Conservation (phyloP, 2,113 vertebrate genomes). For the Syngnathus scovelli region DNA sequence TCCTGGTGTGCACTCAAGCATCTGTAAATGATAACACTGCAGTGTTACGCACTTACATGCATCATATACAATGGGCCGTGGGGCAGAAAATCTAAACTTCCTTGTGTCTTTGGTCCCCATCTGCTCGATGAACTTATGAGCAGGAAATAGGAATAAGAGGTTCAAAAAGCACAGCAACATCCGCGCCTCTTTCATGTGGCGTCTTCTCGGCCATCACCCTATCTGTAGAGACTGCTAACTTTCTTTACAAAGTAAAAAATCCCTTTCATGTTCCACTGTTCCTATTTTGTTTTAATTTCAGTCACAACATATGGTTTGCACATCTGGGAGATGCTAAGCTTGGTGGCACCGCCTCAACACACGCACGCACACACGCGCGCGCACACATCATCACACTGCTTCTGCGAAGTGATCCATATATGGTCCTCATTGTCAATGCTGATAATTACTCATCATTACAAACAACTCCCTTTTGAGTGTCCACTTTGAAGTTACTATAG, state of each 20-base stretch:
- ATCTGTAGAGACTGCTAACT: slow-evolving; percentile 67
- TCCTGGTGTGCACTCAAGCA: slow-evolving; percentile 49
- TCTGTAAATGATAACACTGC: slow-evolving; percentile 57
- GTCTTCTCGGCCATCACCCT: slow-evolving; percentile 84
- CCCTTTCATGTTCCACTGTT: slow-evolving; percentile 88
- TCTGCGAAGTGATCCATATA: slow-evolving; percentile 67
- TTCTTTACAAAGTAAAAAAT: slow-evolving; percentile 83
- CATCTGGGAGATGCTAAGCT: slow-evolving; percentile 84
- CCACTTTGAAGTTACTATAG: slow-evolving; percentile 29
- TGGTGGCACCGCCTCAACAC: slow-evolving; percentile 42
- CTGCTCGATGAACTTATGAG: slow-evolving; percentile 85
- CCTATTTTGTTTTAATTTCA: slow-evolving; percentile 78
- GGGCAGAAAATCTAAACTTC: slow-evolving; percentile 66
- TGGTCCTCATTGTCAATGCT: slow-evolving; percentile 65
- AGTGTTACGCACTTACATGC: slow-evolving; percentile 56
- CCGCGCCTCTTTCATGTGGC: slow-evolving; percentile 87
- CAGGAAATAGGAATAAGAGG: slow-evolving; percentile 80
- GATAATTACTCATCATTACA: slow-evolving; percentile 66
- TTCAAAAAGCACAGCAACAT: slow-evolving; percentile 78
- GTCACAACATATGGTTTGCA: slow-evolving; percentile 90
- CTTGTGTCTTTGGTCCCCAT: slow-evolving; percentile 79
- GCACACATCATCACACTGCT: slow-evolving; percentile 11
- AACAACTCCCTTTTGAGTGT: slow-evolving; percentile 45
- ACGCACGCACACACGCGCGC: slow-evolving; percentile 6
- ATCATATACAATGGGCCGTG: slow-evolving; percentile 62